phyloP scores from a whole-genome alignment of 2,113 vertebrate genomes.

The Dasyprocta punctata region DNA sequence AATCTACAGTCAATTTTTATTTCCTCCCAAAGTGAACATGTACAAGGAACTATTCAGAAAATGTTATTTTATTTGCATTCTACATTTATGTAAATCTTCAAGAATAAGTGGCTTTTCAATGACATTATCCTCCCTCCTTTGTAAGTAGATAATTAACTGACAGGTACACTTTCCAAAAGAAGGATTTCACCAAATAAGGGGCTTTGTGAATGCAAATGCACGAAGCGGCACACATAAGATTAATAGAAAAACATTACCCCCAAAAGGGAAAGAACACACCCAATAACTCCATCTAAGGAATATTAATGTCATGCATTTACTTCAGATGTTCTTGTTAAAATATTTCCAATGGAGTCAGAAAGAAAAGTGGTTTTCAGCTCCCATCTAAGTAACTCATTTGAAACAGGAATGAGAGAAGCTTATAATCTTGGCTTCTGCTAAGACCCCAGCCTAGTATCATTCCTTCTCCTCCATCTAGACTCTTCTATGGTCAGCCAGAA shows the following conservation, averaged over 20 bases:
- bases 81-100: slow-evolving; percentile 84
- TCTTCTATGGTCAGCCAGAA: neutral
- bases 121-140: slow-evolving; percentile 83
- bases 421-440: neutral
- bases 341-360: slow-evolving; percentile 38
- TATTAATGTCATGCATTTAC: slow-evolving; percentile 48
- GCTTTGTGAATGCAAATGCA: slow-evolving; percentile 83
- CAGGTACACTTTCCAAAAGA: slow-evolving; percentile 81
- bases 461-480: neutral
- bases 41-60: slow-evolving; percentile 73
- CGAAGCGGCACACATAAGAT: slow-evolving; percentile 73
- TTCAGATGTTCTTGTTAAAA: slow-evolving; percentile 63
- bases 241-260: slow-evolving; percentile 79
- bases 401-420: neutral
- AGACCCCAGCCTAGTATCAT: neutral
- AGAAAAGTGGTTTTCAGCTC: slow-evolving; percentile 8
- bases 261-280: slow-evolving; percentile 54
- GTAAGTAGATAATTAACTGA: slow-evolving; percentile 81
- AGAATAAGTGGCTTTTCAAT: slow-evolving; percentile 83
- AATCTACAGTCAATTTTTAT: slow-evolving; percentile 66
- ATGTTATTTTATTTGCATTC: slow-evolving; percentile 81
- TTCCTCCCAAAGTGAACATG: slow-evolving; percentile 73
- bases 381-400: neutral
- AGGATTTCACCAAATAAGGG: slow-evolving; percentile 79
- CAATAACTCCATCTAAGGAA: slow-evolving; percentile 58